Conservation (phyloP, 1,140 invertebrate genomes). For the Lasaia peninsularis region DNA sequence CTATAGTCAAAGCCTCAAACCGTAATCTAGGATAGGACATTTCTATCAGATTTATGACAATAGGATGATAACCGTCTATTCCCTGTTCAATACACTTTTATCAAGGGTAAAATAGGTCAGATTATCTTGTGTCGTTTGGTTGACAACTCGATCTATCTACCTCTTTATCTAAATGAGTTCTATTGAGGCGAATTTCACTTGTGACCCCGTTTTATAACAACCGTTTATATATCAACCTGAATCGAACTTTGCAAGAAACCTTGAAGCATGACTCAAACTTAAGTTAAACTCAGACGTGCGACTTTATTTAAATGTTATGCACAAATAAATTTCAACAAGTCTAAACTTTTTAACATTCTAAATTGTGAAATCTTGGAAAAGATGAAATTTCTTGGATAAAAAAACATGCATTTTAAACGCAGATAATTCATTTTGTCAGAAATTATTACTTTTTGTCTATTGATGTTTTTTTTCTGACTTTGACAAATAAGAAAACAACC, state of each 20-base stretch:
- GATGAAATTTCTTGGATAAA: too few species aligned
- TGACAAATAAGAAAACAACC: too few species aligned
- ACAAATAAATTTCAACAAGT: too few species aligned
- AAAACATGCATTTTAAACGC: too few species aligned
- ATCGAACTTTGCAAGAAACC: background rate
- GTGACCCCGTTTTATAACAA: slow-evolving; percentile 6
- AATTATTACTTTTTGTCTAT: too few species aligned
- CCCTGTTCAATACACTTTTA: background rate
- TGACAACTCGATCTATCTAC: slow-evolving; percentile 6
- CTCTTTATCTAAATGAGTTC: slow-evolving; percentile 4
- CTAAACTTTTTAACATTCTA: too few species aligned
- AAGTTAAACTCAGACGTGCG: too few species aligned
- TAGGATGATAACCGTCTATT: background rate
- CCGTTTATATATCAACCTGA: background rate
- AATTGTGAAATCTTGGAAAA: too few species aligned
- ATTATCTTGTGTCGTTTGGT: background rate
- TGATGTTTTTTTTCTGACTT: too few species aligned
- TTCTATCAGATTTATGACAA: slow-evolving; percentile 4
- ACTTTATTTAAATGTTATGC: too few species aligned
- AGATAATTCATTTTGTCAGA: too few species aligned
- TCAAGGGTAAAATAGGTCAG: background rate
- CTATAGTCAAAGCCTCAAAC: too few species aligned
- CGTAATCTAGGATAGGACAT: background rate
- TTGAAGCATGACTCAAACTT: background rate
- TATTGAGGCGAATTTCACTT: slow-evolving; percentile 3